Conservation (phyloP, 2,113 vertebrate species). For the Epinephelus fuscoguttatus region DNA sequence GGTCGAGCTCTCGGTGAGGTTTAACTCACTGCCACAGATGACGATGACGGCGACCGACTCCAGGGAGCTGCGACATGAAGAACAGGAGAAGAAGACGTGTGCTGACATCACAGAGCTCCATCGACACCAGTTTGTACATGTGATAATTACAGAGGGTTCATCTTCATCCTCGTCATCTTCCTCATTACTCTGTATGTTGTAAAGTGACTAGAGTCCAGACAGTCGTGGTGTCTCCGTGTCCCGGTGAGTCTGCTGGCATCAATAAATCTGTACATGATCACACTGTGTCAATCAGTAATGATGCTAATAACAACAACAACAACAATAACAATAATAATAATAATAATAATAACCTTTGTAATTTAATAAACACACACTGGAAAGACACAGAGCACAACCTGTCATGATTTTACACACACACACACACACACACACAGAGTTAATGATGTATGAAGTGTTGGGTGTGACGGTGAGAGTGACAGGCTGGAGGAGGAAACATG, state of each 20-base stretch:
- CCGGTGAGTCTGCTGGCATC: no score
- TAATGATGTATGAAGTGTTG: no score
- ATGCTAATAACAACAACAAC: constrained; percentile 47
- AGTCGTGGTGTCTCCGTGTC: constrained; percentile 48
- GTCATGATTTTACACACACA: constrained; percentile 7
- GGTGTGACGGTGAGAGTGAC: no score
- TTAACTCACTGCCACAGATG: no score
- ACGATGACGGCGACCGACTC: no score
- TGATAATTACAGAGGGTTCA: neutral
- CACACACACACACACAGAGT: no score
- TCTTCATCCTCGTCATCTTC: constrained; percentile 45
- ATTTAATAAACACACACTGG: constrained; percentile 83
- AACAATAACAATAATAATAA: constrained; percentile 35
- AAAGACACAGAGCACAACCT: constrained; percentile 43
- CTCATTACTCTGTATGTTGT: constrained; percentile 58
- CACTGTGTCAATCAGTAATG: constrained; percentile 66
- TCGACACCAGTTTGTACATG: constrained; percentile 23
- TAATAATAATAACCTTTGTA: constrained; percentile 74
- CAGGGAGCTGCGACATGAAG: no score
- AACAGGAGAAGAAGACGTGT: neutral
- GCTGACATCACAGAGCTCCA: neutral
- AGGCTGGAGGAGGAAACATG: no score
- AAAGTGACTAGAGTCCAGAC: constrained; percentile 61
- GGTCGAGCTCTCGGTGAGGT: no score
- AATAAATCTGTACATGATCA: constrained; percentile 47